These are phyloP conservation scores for Theonella swinhoei DNA, from an alignment of 37 sponge, comb jelly and placozoan genomes.

Conservation along the genomic window DNA sequence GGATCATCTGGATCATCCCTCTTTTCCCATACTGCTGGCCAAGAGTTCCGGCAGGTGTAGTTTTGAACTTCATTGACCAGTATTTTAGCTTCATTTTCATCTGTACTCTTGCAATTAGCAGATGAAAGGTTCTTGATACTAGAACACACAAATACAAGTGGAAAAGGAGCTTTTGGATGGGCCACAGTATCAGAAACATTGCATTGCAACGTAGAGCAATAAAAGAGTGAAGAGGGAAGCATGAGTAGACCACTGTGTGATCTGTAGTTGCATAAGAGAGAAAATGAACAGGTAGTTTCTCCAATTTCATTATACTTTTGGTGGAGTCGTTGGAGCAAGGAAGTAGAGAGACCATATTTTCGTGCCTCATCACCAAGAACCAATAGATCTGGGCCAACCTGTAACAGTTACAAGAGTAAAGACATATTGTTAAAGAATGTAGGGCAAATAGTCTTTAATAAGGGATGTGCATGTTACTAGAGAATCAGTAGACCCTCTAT, in stretches of 20 bases:
- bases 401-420: not conserved
- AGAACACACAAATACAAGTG: slow-evolving; percentile 37
- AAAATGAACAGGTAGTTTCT: not conserved
- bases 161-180: slow-evolving; percentile 34
- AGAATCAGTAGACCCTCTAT: no score
- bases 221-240: slow-evolving; percentile 73
- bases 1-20: not conserved
- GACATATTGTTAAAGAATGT: no score
- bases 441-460: no score
- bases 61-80: slow-evolving; percentile 19
- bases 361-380: slow-evolving; percentile 70
- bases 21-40: slow-evolving; percentile 58
- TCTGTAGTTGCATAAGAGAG: slow-evolving; percentile 62
- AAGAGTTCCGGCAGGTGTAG: slow-evolving; percentile 33
- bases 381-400: slow-evolving; percentile 78
- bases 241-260: slow-evolving; percentile 57
- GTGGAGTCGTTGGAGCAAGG: slow-evolving; percentile 63
- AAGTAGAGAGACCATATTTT: slow-evolving; percentile 56
- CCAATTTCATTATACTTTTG: slow-evolving; percentile 15
- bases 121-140: not conserved
- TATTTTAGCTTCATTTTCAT: slow-evolving; percentile 23
- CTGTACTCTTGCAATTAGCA: not conserved
- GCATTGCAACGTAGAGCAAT: slow-evolving; percentile 51
- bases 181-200: not conserved
- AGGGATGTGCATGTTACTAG: no score